Conservation (phyloP, 2,888 invertebrate genomes). For the Acrobasis consociella region DNA sequence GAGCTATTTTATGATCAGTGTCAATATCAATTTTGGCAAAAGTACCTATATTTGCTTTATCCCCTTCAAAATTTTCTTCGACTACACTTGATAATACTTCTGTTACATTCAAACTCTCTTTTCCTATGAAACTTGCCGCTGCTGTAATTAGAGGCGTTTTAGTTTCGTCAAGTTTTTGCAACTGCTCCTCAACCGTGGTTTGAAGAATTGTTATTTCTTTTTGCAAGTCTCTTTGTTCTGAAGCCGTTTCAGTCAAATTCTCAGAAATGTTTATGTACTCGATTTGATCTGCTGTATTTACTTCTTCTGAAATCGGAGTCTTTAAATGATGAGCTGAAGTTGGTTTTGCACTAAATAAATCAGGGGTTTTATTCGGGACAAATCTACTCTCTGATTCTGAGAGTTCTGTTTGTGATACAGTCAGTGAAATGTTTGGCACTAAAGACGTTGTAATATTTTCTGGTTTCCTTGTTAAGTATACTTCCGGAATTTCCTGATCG, state of each 20-base stretch:
- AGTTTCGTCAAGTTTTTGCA: constrained; percentile 76
- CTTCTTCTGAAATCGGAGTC: constrained; percentile 66
- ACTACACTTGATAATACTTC: constrained; percentile 76
- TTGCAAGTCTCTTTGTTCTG: constrained; percentile 57
- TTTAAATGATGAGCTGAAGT: constrained; percentile 64
- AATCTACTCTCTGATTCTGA: constrained; percentile 86
- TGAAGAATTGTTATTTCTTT: constrained; percentile 68
- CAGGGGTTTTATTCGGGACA: constrained; percentile 51
- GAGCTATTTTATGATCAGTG: constrained; percentile 76
- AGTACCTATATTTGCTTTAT: constrained; percentile 58
- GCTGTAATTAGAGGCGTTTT: constrained; percentile 81
- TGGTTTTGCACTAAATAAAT: constrained; percentile 45
- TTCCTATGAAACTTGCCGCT: constrained; percentile 78
- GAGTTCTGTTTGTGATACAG: constrained; percentile 83
- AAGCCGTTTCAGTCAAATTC: constrained; percentile 51
- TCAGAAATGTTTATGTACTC: constrained; percentile 47
- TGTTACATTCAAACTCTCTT: constrained; percentile 84
- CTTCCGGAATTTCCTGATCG: constrained; percentile 84
- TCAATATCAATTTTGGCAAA: constrained; percentile 80
- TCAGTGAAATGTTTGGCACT: constrained; percentile 84
- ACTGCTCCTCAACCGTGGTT: constrained; percentile 76
- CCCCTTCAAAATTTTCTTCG: constrained; percentile 71
- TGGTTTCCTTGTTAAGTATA: constrained; percentile 49
- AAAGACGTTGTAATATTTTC: constrained; percentile 72
- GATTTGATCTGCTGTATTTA: constrained; percentile 69